Conservation (phyloP, 1,140 invertebrate genomes). For the Tribolium madens region DNA sequence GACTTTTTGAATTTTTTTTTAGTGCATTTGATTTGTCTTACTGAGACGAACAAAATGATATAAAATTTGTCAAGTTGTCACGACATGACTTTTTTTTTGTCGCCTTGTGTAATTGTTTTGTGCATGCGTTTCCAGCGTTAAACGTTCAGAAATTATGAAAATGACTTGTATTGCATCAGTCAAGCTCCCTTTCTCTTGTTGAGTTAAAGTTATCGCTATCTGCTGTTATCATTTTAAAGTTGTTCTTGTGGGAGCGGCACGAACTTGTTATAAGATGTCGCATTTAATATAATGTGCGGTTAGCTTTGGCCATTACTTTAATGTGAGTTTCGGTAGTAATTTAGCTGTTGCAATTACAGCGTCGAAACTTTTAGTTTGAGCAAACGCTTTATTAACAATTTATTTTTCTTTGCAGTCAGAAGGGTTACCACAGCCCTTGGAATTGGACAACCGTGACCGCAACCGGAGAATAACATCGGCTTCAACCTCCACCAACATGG, state of each 20-base stretch:
- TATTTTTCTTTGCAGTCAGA: constrained; percentile 64
- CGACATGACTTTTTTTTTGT: too few species aligned
- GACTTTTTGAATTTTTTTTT: too few species aligned
- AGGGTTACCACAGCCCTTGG: constrained; percentile 68
- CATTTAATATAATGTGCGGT: background rate
- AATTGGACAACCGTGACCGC: constrained; percentile 70
- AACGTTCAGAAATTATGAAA: too few species aligned
- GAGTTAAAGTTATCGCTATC: background rate
- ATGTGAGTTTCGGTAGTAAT: background rate
- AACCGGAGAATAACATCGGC: constrained; percentile 69
- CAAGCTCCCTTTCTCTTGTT: background rate
- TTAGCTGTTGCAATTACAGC: background rate
- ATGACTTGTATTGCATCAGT: background rate
- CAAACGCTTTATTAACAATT: background rate
- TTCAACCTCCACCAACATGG: constrained; percentile 61
- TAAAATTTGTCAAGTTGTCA: too few species aligned
- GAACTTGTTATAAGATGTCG: background rate
- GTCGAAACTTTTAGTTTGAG: too few species aligned
- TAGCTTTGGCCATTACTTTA: background rate
- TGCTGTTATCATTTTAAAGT: background rate
- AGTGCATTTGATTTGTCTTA: too few species aligned
- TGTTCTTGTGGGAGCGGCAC: background rate
- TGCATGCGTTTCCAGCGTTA: too few species aligned
- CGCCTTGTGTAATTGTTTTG: too few species aligned
- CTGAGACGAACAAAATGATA: too few species aligned